A percentile compares a stretch with the other conserved stretches of the same genome.
Conservation (phyloP, 1,140 invertebrate species). For the Nebria ingens region DNA sequence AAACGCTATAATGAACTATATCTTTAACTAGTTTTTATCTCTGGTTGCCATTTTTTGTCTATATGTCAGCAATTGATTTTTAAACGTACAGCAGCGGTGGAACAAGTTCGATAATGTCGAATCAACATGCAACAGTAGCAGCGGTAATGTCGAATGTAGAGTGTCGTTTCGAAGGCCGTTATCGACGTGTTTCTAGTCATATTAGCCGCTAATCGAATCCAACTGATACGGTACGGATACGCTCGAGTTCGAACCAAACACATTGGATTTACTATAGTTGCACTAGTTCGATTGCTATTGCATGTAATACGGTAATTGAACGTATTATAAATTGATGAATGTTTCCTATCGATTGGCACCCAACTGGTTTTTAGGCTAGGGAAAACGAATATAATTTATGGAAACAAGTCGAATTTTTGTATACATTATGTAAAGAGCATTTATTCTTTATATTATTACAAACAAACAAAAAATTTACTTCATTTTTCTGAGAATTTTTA, state of each 20-base stretch:
- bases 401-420: too few species aligned
- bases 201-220: conserved; percentile 2
- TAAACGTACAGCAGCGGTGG: too few species aligned
- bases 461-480: too few species aligned
- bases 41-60: too few species aligned
- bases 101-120: not conserved
- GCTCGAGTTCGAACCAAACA: not conserved
- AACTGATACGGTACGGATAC: not conserved
- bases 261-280: not conserved
- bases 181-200: conserved; percentile 6
- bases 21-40: too few species aligned
- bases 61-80: not conserved
- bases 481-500: too few species aligned
- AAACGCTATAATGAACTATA: too few species aligned
- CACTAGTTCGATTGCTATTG: not conserved
- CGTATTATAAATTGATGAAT: not conserved
- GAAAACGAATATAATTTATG: too few species aligned
- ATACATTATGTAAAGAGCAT: too few species aligned
- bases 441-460: too few species aligned
- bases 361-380: too few species aligned
- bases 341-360: too few species aligned
- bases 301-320: not conserved
- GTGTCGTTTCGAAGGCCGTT: not conserved
- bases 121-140: not conserved
- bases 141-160: not conserved